Evolutionary conservation across 2,113 vertebrate genomes (phyloP).

Genomic region (Oncorhynchus kisutch): DNA sequence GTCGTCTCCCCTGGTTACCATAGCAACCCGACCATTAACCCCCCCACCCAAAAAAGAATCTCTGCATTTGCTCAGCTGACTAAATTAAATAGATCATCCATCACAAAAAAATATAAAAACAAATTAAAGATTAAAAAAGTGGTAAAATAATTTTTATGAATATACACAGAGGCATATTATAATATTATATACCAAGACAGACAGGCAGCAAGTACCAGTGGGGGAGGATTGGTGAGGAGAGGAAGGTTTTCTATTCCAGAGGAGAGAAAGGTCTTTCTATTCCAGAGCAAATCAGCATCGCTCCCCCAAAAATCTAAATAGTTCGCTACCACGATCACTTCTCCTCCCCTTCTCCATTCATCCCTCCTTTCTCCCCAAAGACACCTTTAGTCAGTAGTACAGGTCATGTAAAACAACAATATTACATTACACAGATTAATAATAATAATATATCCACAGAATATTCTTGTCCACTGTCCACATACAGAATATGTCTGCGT

Average conservation of each 20-base stretch:
- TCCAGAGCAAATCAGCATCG: no score
- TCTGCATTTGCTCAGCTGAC: not conserved
- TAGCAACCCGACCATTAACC: not conserved
- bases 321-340: conserved; percentile 19
- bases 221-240: conserved; percentile 4
- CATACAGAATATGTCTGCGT: no score
- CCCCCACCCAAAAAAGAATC: not conserved
- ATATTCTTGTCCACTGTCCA: no score
- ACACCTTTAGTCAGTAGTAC: conserved; percentile 74
- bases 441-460: no score
- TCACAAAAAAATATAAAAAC: not conserved
- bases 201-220: conserved; percentile 54
- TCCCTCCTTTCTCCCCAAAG: not conserved
- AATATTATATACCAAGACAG: conserved; percentile 41
- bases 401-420: conserved; percentile 42
- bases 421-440: conserved; percentile 16
- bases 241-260: not conserved
- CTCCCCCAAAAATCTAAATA: not conserved
- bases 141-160: conserved; percentile 36
- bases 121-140: not conserved
- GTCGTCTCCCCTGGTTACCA: not conserved
- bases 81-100: not conserved
- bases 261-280: no score
- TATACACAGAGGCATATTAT: conserved; percentile 7
- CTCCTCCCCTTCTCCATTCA: not conserved